These are phyloP conservation scores for Sepiola atlantica DNA, from an alignment of 2,888 invertebrate genomes.

Conservation along the genomic window DNA sequence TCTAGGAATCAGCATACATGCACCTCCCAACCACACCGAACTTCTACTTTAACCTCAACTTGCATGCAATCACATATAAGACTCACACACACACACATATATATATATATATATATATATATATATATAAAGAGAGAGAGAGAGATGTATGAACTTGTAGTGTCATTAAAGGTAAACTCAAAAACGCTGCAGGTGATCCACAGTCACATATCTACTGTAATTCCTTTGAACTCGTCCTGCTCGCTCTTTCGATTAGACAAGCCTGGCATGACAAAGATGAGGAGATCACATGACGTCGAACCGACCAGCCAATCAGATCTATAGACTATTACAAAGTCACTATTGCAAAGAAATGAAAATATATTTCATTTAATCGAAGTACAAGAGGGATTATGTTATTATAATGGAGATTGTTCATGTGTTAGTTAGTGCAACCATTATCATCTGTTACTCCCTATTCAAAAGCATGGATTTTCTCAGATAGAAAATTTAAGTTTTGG, in stretches of 20 bases:
- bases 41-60: too few relatives aligned
- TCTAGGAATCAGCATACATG: background rate
- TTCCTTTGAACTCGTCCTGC: background rate
- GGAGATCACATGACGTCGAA: background rate
- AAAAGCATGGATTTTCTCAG: too few relatives aligned
- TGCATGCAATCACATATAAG: too few relatives aligned
- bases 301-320: constrained; percentile 5
- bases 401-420: background rate
- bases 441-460: background rate
- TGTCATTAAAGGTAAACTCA: constrained; percentile 32
- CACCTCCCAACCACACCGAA: background rate
- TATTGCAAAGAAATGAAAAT: background rate
- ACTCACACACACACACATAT: background rate
- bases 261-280: background rate
- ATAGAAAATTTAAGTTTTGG: too few relatives aligned
- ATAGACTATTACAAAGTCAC: background rate
- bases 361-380: background rate
- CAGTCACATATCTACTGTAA: background rate
- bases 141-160: background rate
- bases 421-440: background rate
- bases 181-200: constrained; percentile 22
- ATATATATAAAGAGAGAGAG: background rate
- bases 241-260: background rate
- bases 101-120: background rate
- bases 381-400: too few relatives aligned